Percentiles rank a stretch among this genome's conserved stretches.
Conservation (phyloP, 2,888 invertebrate genomes). For the Philhelius pedissequus region DNA sequence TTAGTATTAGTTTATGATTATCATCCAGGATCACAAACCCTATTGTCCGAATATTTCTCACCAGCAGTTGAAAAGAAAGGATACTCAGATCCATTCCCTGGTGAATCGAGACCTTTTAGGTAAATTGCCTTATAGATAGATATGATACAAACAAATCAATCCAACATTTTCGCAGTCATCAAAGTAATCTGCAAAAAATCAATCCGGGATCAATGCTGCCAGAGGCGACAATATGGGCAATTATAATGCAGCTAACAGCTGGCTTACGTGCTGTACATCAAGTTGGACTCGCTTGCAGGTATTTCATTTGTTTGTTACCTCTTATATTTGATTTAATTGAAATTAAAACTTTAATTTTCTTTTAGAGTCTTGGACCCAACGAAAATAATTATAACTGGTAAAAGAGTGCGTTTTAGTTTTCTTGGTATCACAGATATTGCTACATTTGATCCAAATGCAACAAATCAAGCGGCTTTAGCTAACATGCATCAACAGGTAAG, state of each 20-base stretch:
- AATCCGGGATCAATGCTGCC: constrained; percentile 89
- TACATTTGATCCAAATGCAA: constrained; percentile 85
- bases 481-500: constrained; percentile 84
- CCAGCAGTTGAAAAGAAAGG: constrained; percentile 82
- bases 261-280: constrained; percentile 94
- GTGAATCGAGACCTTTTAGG: constrained; percentile 84
- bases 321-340: not conserved
- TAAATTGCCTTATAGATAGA: constrained; percentile 69
- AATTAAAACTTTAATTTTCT: not conserved
- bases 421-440: constrained; percentile 90
- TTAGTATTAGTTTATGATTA: constrained; percentile 98
- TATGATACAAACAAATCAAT: constrained; percentile 1
- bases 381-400: constrained; percentile 91
- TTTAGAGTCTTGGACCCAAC: constrained; percentile 92
- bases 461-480: constrained; percentile 84
- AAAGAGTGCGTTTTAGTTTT: constrained; percentile 89
- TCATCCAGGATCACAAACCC: constrained; percentile 93
- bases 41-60: constrained; percentile 91
- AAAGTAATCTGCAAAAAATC: constrained; percentile 78
- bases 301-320: constrained; percentile 64
- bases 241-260: constrained; percentile 96
- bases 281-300: constrained; percentile 83
- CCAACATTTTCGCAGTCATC: constrained; percentile 74
- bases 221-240: constrained; percentile 96
- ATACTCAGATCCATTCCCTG: constrained; percentile 88